Percentiles rank a stretch among this genome's conserved stretches.
phyloP scores from a whole-genome alignment of 1,140 invertebrate species.

The Trichonephila inaurata region DNA sequence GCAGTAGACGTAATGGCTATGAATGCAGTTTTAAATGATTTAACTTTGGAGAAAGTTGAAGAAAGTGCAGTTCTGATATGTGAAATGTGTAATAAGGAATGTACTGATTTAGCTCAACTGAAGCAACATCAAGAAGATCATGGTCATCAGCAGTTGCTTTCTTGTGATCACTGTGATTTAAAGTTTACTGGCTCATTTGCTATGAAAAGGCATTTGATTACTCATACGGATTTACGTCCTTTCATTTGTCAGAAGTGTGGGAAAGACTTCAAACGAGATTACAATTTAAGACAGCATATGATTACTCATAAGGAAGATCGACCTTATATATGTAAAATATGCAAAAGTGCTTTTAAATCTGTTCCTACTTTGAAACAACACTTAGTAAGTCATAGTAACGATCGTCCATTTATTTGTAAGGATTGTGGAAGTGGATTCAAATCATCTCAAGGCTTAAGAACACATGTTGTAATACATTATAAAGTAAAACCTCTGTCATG shows the following conservation, averaged over 20 bases:
- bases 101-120: neutral
- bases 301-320: conserved; percentile 57
- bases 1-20: conserved; percentile 19
- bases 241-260: conserved; percentile 65
- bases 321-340: conserved; percentile 64
- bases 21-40: neutral
- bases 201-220: conserved; percentile 52
- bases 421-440: conserved; percentile 75
- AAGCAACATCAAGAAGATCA: conserved; percentile 24
- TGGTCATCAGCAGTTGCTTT: conserved; percentile 19
- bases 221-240: conserved; percentile 28
- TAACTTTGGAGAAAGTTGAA: neutral
- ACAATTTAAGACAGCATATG: conserved; percentile 65
- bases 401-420: conserved; percentile 78
- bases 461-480: conserved; percentile 69
- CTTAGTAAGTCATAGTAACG: conserved; percentile 78
- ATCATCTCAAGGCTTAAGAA: conserved; percentile 54
- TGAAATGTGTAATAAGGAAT: conserved; percentile 25
- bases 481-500: conserved; percentile 78
- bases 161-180: conserved; percentile 70
- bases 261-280: conserved; percentile 46
- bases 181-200: neutral
- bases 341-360: conserved; percentile 56
- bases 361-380: conserved; percentile 78
- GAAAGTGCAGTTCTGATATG: conserved; percentile 6